Evolutionary conservation across 2,797 vertebrate species (phyloP), one percentile per base, ranked within the genome.

Genomic region (Hemibagrus guttatus): DNA sequence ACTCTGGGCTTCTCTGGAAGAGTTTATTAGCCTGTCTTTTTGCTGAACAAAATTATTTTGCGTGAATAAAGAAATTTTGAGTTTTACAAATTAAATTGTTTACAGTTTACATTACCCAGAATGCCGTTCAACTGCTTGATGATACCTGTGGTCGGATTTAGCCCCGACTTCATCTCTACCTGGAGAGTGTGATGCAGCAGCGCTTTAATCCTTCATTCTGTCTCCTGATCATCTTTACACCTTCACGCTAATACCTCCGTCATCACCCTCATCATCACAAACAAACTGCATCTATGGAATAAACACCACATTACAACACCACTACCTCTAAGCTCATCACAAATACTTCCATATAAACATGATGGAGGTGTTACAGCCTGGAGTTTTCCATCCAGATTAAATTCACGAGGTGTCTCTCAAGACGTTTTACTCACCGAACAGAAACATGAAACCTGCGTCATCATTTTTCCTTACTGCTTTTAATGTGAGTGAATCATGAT

Each of bases 1-100:
- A 84, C 81, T 85, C 80, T 71, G 88, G 74, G 88, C 88, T 89
- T 86, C 81, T 85, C 78, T 85, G 84, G 76, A 85, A 87, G 35
- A 61, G 63, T 87, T 86, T 81, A 89, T 69, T 86, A 78, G 28
- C 71, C 58, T 80, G 84, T 85, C 86, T 87, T 85, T 68, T 86
- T 42, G 85, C 35, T n/a, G 8, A 83, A 89, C 84, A 83, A 68
- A 86, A 78, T 39, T 0, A 28, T 66, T 64, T 66, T n/a, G 58
- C 19, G 7, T 39, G 39, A 39, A 56, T 31, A 31, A 9, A 12
- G 12, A 26, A 42, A 61, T 80, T 35, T 26, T 59, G 31, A 39
- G 35, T 26, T 12, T 61, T 59, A 8, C 35, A 11, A 31, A 31
- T 66, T 82, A 39, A 39, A 39, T 35, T 81, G 6, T 6, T 42